Base-by-base conservation (phyloP, 2,797 vertebrate genomes). In the Alosa sapidissima region DNA sequence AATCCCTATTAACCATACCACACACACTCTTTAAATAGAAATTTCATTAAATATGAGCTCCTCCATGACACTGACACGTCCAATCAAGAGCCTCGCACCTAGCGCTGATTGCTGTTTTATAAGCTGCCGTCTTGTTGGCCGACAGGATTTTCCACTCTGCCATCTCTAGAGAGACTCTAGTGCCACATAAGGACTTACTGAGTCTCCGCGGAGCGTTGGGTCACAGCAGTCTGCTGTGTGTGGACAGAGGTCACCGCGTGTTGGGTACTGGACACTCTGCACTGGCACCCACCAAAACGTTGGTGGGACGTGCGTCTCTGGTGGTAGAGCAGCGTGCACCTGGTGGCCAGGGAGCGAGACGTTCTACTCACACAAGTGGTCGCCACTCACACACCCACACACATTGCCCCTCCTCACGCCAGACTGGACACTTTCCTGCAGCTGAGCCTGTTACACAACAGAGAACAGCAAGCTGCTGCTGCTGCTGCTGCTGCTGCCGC, bases 41-140 rank as follows among this genome's bases (percentile, higher is more conserved):
- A 88, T 89, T 86, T 86, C 88, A 90, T 88, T 88, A 89, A 87
- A 88, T 86, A 84, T 83, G 47, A 89, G 85, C 85, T 88, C 83
- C 88, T 82, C 82, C 82, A 85, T 89, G 84, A 89, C 85, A 87
- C 81, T 36, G 45, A 16, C 72, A 7, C 41, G 9, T 78, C 72
- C 19, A 47, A 78, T 78, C 72, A 21, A 51, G 83, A 87, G 54
- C 14, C 16, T 78, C 41, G 6, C 72, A 45, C 41, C 9, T 2
- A 65, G n/a, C 24, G n/a, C 60, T 51, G 49, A 51, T 5, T 45
- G 72, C 72, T 78, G 41, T 78, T 78, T 41, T 47, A 47, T 47
- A 78, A 78, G 72, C 72, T 21, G 72, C 16, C 16, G 5, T 47
- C 36, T 21, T 78, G 72, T 78, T 78, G 72, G 16, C 72, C 24